Evolutionary conservation across 1,140 invertebrate species (phyloP).

Genomic region (Helicoverpa zea): DNA sequence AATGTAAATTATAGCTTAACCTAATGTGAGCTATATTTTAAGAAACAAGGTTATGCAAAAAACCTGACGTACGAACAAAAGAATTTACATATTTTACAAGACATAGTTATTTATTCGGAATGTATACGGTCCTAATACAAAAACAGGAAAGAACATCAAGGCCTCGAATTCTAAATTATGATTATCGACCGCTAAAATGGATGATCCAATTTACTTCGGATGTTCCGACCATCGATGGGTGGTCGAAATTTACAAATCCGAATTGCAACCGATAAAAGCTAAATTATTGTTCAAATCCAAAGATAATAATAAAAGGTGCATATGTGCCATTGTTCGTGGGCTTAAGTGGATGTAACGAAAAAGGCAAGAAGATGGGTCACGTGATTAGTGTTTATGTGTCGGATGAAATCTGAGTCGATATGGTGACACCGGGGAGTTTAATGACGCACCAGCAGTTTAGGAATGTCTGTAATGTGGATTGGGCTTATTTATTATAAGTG

Average conservation of each 20-base stretch:
- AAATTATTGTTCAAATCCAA: conserved; percentile 44
- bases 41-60: neutral
- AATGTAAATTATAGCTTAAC: too few relatives aligned
- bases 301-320: conserved; percentile 31
- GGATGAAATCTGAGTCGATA: neutral
- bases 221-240: conserved; percentile 34
- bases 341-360: conserved; percentile 31
- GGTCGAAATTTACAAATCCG: conserved; percentile 45
- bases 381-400: conserved; percentile 24
- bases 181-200: conserved; percentile 31
- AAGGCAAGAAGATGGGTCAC: conserved; percentile 31
- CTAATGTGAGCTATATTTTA: too few relatives aligned
- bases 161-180: conserved; percentile 27
- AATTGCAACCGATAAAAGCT: conserved; percentile 34
- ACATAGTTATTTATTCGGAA: neutral
- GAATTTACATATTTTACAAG: neutral
- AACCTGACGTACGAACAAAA: neutral
- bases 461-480: neutral
- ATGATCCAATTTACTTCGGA: conserved; percentile 42
- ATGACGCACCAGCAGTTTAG: neutral
- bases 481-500: too few relatives aligned
- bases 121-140: conserved; percentile 26
- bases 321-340: conserved; percentile 41
- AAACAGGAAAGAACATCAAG: neutral
- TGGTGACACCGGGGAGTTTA: neutral